Percentiles rank a stretch among this genome's conserved stretches.
These are phyloP conservation scores for Oceanodroma leucorhoa DNA, from an alignment of 2,797 vertebrate genomes.

Conservation along the genomic window DNA sequence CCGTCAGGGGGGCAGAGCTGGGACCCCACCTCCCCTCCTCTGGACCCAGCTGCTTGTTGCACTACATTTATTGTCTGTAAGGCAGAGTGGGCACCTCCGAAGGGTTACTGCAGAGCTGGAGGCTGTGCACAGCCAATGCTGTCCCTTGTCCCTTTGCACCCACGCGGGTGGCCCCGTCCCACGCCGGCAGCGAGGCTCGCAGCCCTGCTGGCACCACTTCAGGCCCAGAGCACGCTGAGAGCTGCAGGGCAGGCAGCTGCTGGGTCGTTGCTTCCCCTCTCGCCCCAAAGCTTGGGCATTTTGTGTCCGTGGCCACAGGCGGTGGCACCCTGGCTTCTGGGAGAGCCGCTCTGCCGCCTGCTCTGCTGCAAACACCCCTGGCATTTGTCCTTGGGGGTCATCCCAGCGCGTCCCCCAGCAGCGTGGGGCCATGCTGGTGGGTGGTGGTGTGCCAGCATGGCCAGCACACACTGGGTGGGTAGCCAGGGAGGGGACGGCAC, in stretches of 20 bases:
- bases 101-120: background rate
- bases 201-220: background rate
- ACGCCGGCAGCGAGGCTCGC: accelerated
- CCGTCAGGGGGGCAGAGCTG: background rate
- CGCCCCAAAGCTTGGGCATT: accelerated
- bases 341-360: background rate
- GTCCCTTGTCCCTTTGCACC: background rate
- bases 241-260: background rate
- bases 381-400: background rate
- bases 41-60: background rate
- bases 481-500: background rate
- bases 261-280: background rate
- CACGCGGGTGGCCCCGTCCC: accelerated
- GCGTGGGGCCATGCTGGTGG: accelerated
- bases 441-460: background rate
- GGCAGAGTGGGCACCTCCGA: background rate
- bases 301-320: background rate
- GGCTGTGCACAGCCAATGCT: background rate
- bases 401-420: background rate
- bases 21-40: background rate
- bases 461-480: background rate
- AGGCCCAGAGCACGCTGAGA: background rate
- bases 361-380: background rate
- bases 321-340: background rate
- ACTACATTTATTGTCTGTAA: background rate